These are phyloP conservation scores for Ophioninae sp. DNA, from an alignment of 2,888 invertebrate genomes.

Conservation along the genomic window DNA sequence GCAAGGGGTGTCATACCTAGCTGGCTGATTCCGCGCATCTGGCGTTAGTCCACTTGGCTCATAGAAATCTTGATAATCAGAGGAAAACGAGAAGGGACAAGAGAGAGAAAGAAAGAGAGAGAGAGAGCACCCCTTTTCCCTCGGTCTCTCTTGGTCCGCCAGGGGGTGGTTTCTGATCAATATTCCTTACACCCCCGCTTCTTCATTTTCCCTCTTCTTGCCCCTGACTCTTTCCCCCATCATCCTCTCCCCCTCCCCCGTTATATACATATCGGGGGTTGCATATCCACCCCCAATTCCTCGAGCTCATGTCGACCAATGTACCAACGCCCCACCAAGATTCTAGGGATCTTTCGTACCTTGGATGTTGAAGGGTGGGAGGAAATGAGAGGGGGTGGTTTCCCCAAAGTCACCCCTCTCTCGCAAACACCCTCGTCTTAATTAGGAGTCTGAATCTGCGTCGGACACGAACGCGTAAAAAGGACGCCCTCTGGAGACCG, in stretches of 20 bases:
- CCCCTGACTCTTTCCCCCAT: slow-evolving; percentile 72
- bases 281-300: slow-evolving; percentile 48
- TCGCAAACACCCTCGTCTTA: slow-evolving; percentile 86
- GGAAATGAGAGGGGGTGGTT: too few relatives aligned
- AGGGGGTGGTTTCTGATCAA: slow-evolving; percentile 76
- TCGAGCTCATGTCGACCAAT: slow-evolving; percentile 52
- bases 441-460: slow-evolving; percentile 93
- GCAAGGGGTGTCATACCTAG: slow-evolving; percentile 65
- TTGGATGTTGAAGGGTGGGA: too few relatives aligned
- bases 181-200: slow-evolving; percentile 79
- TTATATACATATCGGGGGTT: slow-evolving; percentile 20
- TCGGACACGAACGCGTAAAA: slow-evolving; percentile 87
- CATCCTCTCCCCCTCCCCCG: slow-evolving; percentile 40
- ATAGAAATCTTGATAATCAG: slow-evolving; percentile 51
- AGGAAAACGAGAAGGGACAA: slow-evolving; percentile 62
- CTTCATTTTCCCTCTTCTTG: slow-evolving; percentile 76
- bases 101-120: slow-evolving; percentile 36
- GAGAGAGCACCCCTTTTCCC: slow-evolving; percentile 53
- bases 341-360: slow-evolving; percentile 73
- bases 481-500: slow-evolving; percentile 65
- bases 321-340: slow-evolving; percentile 62
- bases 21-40: slow-evolving; percentile 78
- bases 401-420: slow-evolving; percentile 73
- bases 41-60: slow-evolving; percentile 70
- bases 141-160: slow-evolving; percentile 48